These are phyloP conservation scores for Ricordea florida DNA, from an alignment of 92 coral and sea anemone species.

Conservation along the genomic window DNA sequence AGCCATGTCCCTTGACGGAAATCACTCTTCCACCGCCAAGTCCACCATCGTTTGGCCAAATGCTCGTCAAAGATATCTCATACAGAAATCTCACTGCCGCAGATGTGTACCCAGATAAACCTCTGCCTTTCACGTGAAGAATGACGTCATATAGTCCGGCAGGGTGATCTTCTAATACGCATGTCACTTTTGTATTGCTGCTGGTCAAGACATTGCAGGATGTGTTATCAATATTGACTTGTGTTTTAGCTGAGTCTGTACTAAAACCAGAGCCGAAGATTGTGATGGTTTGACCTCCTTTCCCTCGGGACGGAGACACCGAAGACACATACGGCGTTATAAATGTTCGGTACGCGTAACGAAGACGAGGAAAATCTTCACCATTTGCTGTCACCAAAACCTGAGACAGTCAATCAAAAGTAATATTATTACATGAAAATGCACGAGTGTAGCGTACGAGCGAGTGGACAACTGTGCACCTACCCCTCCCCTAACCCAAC, in stretches of 20 bases:
- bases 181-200: slow-evolving; percentile 34
- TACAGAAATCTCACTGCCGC: slow-evolving; percentile 54
- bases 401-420: too few species aligned
- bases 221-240: slow-evolving; percentile 62
- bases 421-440: too few species aligned
- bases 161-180: slow-evolving; percentile 44
- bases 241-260: slow-evolving; percentile 37
- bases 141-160: slow-evolving; percentile 65
- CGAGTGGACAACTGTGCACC: too few species aligned
- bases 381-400: slow-evolving; percentile 52
- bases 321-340: slow-evolving; percentile 70
- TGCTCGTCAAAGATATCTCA: slow-evolving; percentile 48
- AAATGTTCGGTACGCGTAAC: slow-evolving; percentile 64
- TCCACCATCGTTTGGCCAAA: slow-evolving; percentile 58
- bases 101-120: slow-evolving; percentile 59
- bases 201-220: slow-evolving; percentile 53
- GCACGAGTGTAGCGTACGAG: too few species aligned
- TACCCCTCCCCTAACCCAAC: too few species aligned
- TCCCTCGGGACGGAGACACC: slow-evolving; percentile 68
- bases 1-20: slow-evolving; percentile 71
- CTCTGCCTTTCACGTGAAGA: slow-evolving; percentile 74
- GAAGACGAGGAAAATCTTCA: slow-evolving; percentile 59
- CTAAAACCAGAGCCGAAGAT: slow-evolving; percentile 78
- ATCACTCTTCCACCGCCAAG: slow-evolving; percentile 84
- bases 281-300: slow-evolving; percentile 52